Percentiles rank a stretch among this genome's conserved stretches.
These are phyloP conservation scores for Eptesicus fuscus DNA, from an alignment of 2,113 vertebrate genomes.

Conservation along the genomic window DNA sequence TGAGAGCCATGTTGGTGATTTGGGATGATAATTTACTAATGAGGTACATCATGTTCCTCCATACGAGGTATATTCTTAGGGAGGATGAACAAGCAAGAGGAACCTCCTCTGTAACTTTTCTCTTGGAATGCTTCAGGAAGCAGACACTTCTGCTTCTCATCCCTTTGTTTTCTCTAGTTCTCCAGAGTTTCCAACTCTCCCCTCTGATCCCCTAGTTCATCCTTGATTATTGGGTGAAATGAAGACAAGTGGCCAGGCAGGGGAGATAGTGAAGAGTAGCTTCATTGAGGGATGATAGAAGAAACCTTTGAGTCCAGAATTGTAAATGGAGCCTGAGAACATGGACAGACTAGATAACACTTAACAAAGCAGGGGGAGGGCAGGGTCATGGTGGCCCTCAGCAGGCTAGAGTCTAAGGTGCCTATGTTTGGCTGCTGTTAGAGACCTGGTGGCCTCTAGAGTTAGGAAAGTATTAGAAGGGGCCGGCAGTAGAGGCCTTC, in stretches of 20 bases:
- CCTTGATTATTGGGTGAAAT: background rate
- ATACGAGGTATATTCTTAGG: background rate
- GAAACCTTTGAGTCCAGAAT: background rate
- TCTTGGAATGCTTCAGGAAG: background rate
- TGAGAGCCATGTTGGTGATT: background rate
- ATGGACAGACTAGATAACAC: background rate
- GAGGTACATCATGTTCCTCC: background rate
- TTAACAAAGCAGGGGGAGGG: background rate
- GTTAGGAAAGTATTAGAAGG: background rate
- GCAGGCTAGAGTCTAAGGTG: slow-evolving; percentile 20
- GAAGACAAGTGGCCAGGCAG: background rate
- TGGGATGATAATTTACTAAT: background rate
- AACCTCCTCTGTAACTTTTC: background rate
- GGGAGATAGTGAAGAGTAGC: background rate
- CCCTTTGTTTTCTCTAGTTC: background rate
- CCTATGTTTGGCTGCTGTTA: slow-evolving; percentile 40
- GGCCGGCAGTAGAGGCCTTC: background rate
- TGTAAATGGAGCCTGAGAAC: background rate
- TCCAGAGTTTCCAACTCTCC: background rate
- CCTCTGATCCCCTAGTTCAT: background rate
- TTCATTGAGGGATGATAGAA: background rate
- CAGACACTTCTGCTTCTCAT: background rate
- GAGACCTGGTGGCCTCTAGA: background rate
- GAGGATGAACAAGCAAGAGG: background rate
- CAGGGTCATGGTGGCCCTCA: background rate